These are phyloP conservation scores for Tiaroga cobitis DNA, from an alignment of 2,797 vertebrate species.

Conservation along the genomic window DNA sequence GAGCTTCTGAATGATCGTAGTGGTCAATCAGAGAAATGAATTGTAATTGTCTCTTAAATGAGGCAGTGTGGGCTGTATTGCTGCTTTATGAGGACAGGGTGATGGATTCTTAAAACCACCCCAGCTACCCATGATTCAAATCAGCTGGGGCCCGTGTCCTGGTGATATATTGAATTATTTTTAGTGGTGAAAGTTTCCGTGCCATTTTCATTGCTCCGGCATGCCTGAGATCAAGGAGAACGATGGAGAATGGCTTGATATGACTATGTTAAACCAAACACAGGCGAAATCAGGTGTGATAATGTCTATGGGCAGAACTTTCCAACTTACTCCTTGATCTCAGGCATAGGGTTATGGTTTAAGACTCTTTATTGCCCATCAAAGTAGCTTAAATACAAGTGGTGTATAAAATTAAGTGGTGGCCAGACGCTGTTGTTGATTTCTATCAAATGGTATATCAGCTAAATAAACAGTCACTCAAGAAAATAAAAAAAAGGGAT, in stretches of 20 bases:
- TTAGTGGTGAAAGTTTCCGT: conserved; percentile 54
- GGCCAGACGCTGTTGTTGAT: conserved; percentile 9
- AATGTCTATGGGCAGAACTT: conserved; percentile 53
- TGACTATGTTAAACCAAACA: conserved; percentile 36
- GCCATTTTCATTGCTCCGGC: conserved; percentile 53
- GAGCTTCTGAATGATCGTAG: conserved; percentile 67
- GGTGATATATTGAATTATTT: conserved; percentile 62
- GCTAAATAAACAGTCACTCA: background rate
- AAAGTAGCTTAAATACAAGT: conserved; percentile 27
- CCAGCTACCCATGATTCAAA: conserved; percentile 58
- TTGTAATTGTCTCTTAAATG: conserved; percentile 62
- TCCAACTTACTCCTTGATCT: conserved; percentile 48
- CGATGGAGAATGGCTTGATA: conserved; percentile 57
- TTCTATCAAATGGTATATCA: background rate
- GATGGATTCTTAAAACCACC: conserved; percentile 51
- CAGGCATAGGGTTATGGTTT: conserved; percentile 16
- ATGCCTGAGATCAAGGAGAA: conserved; percentile 59
- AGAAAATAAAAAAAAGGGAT: conserved; percentile 1
- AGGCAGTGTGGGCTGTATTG: conserved; percentile 60
- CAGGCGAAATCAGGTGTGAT: conserved; percentile 57
- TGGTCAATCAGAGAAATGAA: conserved; percentile 72
- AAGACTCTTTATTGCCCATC: conserved; percentile 27
- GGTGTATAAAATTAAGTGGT: conserved; percentile 14
- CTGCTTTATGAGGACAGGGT: conserved; percentile 63
- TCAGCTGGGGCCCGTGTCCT: conserved; percentile 48